phyloP scores from a whole-genome alignment of 2,797 vertebrate species.

The Mormyrops attenuatus region DNA sequence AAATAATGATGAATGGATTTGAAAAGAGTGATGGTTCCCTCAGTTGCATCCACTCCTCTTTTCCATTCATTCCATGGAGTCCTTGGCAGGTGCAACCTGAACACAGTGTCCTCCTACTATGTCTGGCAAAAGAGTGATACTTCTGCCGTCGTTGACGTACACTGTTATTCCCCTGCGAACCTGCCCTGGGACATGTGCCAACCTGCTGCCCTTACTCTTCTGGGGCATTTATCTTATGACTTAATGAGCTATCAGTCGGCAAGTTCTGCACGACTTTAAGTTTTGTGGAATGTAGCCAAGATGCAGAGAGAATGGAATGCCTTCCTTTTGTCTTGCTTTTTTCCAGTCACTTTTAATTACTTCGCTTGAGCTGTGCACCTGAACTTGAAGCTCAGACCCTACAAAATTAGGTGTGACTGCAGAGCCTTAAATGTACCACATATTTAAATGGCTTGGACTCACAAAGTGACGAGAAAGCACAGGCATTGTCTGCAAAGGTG shows the following conservation, averaged over 20 bases:
- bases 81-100: slow-evolving; percentile 6
- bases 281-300: background rate
- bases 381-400: background rate
- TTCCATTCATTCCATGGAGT: background rate
- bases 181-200: background rate
- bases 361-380: background rate
- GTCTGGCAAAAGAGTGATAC: background rate
- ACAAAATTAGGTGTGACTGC: background rate
- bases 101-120: background rate
- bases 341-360: slow-evolving; percentile 6
- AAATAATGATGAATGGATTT: background rate
- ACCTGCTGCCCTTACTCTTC: background rate
- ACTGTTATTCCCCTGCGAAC: background rate
- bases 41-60: background rate
- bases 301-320: background rate
- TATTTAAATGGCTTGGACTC: background rate
- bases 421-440: background rate
- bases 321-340: background rate
- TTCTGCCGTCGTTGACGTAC: background rate
- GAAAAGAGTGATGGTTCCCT: background rate
- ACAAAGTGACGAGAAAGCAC: background rate
- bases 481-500: background rate
- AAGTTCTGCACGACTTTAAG: background rate
- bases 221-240: background rate
- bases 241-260: background rate